Evolutionary conservation across 2,888 invertebrate genomes (phyloP).

Genomic region (Lepidocyrtinus sp.): DNA sequence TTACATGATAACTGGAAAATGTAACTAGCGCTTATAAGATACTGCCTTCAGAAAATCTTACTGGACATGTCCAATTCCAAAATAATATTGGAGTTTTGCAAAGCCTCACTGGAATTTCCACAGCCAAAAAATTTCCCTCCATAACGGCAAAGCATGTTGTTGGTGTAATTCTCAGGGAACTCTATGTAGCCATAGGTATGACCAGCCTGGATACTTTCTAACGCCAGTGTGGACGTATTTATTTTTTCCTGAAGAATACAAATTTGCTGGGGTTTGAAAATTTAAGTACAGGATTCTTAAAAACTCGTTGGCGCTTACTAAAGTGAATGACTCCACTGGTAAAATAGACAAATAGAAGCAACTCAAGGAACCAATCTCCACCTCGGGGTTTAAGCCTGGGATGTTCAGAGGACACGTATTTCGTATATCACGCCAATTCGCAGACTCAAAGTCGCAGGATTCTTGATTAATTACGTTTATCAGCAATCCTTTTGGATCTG

Average conservation of each 20-base stretch:
- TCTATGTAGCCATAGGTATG: constrained; percentile 90
- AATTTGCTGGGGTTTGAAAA: no score
- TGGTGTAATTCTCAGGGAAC: constrained; percentile 91
- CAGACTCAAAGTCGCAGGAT: constrained; percentile 19
- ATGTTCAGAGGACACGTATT: constrained; percentile 22
- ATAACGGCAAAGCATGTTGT: constrained; percentile 86
- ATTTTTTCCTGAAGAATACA: constrained; percentile 45
- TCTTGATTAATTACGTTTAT: constrained; percentile 57
- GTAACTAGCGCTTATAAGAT: background rate
- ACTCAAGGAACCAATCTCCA: constrained; percentile 33
- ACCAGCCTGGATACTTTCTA: constrained; percentile 82
- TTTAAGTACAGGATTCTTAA: no score
- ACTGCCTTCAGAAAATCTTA: constrained; percentile 72
- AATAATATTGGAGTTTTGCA: constrained; percentile 87
- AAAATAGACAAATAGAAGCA: constrained; percentile 51
- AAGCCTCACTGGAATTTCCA: constrained; percentile 81
- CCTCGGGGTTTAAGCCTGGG: background rate
- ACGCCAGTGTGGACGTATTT: constrained; percentile 75
- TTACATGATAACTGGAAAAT: background rate
- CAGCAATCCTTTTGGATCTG: constrained; percentile 49
- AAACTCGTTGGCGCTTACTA: no score
- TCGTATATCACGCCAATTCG: constrained; percentile 21
- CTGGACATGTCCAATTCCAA: constrained; percentile 95
- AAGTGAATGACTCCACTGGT: constrained; percentile 45
- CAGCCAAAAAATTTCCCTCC: constrained; percentile 81